Percentiles rank a stretch among this genome's conserved stretches.
These are phyloP conservation scores for Drosophila fulvimacula DNA, from an alignment of 2,888 invertebrate species.

Conservation along the genomic window DNA sequence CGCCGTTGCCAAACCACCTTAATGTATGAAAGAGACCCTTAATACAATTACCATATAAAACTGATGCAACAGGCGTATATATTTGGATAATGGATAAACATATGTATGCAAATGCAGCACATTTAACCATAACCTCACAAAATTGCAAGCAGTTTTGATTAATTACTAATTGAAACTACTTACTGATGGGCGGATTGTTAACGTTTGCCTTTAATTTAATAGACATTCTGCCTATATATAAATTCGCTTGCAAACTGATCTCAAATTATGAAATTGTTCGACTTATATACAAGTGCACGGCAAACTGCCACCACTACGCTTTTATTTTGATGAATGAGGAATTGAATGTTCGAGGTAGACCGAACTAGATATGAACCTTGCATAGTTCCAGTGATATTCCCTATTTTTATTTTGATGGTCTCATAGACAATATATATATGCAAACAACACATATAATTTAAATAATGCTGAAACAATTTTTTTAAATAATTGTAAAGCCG, in stretches of 20 bases:
- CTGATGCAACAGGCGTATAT: slow-evolving; percentile 71
- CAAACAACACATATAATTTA: background rate
- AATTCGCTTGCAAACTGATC: slow-evolving; percentile 39
- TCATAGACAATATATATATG: background rate
- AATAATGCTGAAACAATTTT: no score
- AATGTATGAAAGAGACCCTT: background rate
- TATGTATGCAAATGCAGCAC: slow-evolving; percentile 26
- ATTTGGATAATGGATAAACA: slow-evolving; percentile 55
- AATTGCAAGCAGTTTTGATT: slow-evolving; percentile 15
- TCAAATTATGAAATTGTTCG: slow-evolving; percentile 62
- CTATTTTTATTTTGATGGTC: background rate
- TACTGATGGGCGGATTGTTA: slow-evolving; percentile 84
- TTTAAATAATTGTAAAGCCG: background rate
- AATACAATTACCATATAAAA: slow-evolving; percentile 21
- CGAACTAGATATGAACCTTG: background rate
- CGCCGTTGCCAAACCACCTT: slow-evolving; percentile 89
- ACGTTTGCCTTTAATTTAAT: slow-evolving; percentile 83
- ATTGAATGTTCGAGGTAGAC: slow-evolving; percentile 5
- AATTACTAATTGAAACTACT: slow-evolving; percentile 51
- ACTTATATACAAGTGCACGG: slow-evolving; percentile 38
- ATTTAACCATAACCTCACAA: slow-evolving; percentile 80
- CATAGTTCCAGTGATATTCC: slow-evolving; percentile 4
- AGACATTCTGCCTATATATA: slow-evolving; percentile 67
- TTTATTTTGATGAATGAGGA: slow-evolving; percentile 42
- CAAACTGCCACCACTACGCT: slow-evolving; percentile 50